Base-by-base conservation (phyloP, 2,888 invertebrate species). In the Argyresthia goedartella region DNA sequence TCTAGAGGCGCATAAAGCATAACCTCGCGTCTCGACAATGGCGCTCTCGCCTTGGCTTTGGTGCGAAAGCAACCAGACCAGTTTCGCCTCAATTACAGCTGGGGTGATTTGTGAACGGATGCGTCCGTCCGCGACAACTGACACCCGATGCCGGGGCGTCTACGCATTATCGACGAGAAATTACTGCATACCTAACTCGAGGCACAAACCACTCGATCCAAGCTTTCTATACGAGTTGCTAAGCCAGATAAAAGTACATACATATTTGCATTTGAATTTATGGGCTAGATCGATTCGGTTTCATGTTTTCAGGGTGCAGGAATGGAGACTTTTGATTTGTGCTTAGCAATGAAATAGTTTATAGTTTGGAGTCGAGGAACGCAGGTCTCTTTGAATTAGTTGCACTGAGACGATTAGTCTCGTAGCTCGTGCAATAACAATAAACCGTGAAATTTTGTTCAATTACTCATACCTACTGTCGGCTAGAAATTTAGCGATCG, bases 61-160 rank as follows among this genome's bases (percentile, higher is more conserved):
- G 44, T 48, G 51, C 48, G 51, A 53, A 46, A 51, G 53, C 50
- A 50, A 46, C 51, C 33, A 46, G 35, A 47, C 41, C 36, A 42
- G 53, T 50, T 14, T 33, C 43, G 35, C 50, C 52, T 60, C 58
- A 60, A 60, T 60, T 62, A 59, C 59, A 49, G 42, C 48, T 52
- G 34, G 39, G 58, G 58, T 69, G 70, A 72, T 71, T 71, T 69
- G 69, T 65, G 64, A 59, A 60, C 62, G 61, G 64, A 63, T 61
- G 65, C 60, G 53, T 25, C 36, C 45, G 50, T 14, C 47, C 57
- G 55, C 52, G 56, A 54, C 58, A 50, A 25, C 50, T 50, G 50
- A 50, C 50, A 16, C 50, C 16, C 14, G 42, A 42, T 50, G 57
- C 55, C 15, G 35, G 48, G 15, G 11, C 11, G 25, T n/a, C 14